phyloP scores from a whole-genome alignment of 2,113 vertebrate genomes.

The Pitta sordida region DNA sequence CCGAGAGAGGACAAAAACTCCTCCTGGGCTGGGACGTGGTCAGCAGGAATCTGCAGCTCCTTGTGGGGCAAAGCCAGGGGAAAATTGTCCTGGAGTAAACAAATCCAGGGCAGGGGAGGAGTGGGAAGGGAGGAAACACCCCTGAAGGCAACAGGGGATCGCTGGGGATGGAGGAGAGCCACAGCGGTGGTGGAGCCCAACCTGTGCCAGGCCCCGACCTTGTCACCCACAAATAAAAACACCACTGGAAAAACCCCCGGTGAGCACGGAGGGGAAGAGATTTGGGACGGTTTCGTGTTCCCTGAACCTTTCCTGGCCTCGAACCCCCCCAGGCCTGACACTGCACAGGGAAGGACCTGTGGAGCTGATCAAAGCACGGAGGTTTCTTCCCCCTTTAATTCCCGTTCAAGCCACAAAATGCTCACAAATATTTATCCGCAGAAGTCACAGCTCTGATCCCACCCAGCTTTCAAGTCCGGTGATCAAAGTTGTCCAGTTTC shows the following conservation, averaged over 20 bases:
- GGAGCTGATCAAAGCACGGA: background rate
- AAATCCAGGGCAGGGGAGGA: background rate
- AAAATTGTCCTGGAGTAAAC: background rate
- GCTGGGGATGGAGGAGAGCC: background rate
- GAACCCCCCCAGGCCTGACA: background rate
- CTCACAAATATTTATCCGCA: background rate
- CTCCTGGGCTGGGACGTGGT: accelerated
- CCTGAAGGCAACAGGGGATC: background rate
- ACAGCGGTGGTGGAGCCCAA: background rate
- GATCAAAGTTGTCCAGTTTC: background rate
- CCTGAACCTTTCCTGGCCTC: background rate
- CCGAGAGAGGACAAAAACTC: background rate
- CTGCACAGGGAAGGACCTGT: background rate
- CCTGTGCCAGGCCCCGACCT: background rate
- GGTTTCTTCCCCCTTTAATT: background rate
- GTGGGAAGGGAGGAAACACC: background rate
- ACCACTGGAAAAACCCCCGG: background rate
- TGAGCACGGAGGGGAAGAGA: background rate
- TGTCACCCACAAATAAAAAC: background rate
- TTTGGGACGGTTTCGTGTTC: background rate
- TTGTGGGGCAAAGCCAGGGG: background rate
- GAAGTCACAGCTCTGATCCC: background rate
- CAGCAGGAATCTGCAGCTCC: accelerated
- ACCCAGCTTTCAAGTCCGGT: background rate
- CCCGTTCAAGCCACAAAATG: background rate